Base-by-base conservation (phyloP, 2,113 vertebrate species). In the Apteryx mantelli region DNA sequence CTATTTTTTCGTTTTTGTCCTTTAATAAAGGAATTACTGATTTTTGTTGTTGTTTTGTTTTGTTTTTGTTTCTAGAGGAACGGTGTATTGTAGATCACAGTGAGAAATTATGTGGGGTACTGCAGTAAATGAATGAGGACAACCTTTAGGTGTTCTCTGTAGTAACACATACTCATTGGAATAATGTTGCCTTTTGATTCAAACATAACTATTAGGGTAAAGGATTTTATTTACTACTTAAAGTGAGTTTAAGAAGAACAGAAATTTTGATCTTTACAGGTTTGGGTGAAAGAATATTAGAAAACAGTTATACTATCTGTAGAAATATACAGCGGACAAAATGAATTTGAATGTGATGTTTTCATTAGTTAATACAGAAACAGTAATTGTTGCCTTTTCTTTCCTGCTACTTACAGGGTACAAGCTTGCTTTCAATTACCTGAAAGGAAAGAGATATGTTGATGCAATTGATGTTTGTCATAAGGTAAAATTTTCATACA, bases 341-440 rank as follows among this genome's bases (percentile, higher is more conserved):
- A 79, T 50, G 1, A 60, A 83, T 70, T 83, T n/a, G 34, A 68
- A 75, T 64, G 26, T 58, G 36, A 3, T 86, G 11, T 64, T 93
- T 86, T 83, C 30, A n/a, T 78, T 52, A 38, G 36, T 93, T 21
- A 78, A 1, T 80, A 77, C 11, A 80, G 50, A 73, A 65, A 63
- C 56, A 88, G 38, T 80, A 86, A 64, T 50, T 86, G 22, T 73
- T 5, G 4, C 25, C 5, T 60, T 68, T 58, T 13, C 15, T 75
- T 79, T 91, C 18, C 7, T 13, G 5, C 13, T 95, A 46, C 75
- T 98, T 98, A 95, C 95, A 99, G 99, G 99, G 28, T 99, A 99
- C 98, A 99, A 99, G 95, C 98, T 99, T 93, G 99, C 99, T 71
- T 99, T 99, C 97, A 99, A 99, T 98, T 99, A 99, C 96, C 97